Evolutionary conservation across 2,888 invertebrate species (phyloP), one percentile per base, ranked within the genome.

Genomic region (Neoscelio sp.): DNA sequence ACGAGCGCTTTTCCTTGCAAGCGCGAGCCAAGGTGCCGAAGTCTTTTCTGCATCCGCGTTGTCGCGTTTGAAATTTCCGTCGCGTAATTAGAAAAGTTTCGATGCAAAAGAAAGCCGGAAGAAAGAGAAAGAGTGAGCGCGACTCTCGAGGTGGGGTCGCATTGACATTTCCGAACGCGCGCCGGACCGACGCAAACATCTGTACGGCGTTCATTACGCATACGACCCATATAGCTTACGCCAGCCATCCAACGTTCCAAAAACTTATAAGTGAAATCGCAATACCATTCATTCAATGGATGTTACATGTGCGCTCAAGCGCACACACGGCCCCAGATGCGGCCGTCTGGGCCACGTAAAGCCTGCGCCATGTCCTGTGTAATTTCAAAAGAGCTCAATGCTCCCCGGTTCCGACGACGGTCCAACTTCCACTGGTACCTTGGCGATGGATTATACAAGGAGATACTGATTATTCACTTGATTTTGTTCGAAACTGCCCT

Each of bases 281-380:
- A 75, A 64, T 78, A 68, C 38, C 71, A 42, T 56, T 71, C 73
- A 68, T 58, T 74, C 68, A 78, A 78, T 78, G 71, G 58, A 60
- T 64, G 81, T 74, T 75, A 78, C 82, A 82, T 73, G 82, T 83
- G 83, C 83, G 81, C 77, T 48, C 60, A 75, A 54, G 56, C 73
- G 73, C 77, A 71, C 78, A 71, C 76, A 68, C 74, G 73, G 77
- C 67, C 81, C 81, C 82, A 83, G 81, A 83, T 83, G 82, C 80
- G 77, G 62, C 74, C 75, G 74, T 40, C 50, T 17, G 50, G 18
- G 62, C 73, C 64, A 54, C 73, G 54, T 54, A 64, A 56, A 52
- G 78, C 73, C 73, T 73, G 73, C 78, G 62, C 73, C 78, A 78
- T 78, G 42, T 78, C 71, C 65, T 71, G 78, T 68, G 64, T 30